These are phyloP conservation scores for Acinonyx jubatus DNA, from an alignment of 2,113 vertebrate species.

Conservation along the genomic window DNA sequence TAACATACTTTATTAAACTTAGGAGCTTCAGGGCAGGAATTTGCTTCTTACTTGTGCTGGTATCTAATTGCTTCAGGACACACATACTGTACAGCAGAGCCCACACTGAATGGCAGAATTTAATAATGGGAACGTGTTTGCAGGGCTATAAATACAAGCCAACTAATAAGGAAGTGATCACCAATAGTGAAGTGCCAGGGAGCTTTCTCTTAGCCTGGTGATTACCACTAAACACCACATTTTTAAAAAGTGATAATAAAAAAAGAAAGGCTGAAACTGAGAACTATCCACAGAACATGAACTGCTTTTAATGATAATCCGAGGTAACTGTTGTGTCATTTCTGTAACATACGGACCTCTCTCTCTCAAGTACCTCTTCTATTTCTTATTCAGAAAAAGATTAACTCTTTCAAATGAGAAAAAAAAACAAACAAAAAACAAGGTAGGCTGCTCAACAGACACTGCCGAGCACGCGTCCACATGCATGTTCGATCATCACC, in stretches of 20 bases:
- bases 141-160: not conserved
- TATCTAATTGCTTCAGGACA: not conserved
- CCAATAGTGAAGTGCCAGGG: not conserved
- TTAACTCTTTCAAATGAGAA: conserved; percentile 66
- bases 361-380: conserved; percentile 70
- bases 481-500: not conserved
- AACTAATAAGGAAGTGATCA: not conserved
- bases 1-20: conserved; percentile 14
- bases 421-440: not conserved
- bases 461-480: accelerated
- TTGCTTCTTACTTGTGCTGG: not conserved
- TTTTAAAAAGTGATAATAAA: not conserved
- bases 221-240: not conserved
- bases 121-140: not conserved
- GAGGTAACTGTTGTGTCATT: conserved; percentile 65
- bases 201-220: not conserved
- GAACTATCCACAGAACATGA: conserved; percentile 18
- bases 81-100: not conserved
- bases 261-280: conserved; percentile 15
- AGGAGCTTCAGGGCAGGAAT: not conserved
- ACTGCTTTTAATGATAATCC: conserved; percentile 62
- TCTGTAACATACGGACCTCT: conserved; percentile 62
- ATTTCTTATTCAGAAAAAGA: conserved; percentile 61
- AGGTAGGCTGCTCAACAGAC: not conserved
- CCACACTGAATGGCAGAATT: not conserved